Evolutionary conservation across 2,888 invertebrate species (phyloP).

Genomic region (Leptinotarsa juncta): DNA sequence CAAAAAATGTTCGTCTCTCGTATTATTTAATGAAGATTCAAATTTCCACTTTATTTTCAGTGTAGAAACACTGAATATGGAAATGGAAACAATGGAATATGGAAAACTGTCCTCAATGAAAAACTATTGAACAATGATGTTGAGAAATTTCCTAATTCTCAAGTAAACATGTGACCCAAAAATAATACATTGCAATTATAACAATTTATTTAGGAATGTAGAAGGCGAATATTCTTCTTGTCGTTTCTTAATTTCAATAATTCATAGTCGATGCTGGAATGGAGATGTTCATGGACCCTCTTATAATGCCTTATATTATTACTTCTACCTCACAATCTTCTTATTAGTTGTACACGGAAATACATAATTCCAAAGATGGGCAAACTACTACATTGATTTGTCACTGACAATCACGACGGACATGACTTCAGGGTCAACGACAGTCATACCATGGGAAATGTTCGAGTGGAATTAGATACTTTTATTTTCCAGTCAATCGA

Average conservation of each 20-base stretch:
- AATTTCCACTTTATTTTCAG: no score
- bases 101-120: no score
- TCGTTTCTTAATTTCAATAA: neutral
- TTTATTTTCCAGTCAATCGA: neutral
- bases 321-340: slow-evolving; percentile 15
- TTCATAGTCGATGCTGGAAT: neutral
- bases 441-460: slow-evolving; percentile 9
- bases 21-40: no score
- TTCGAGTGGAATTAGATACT: slow-evolving; percentile 3
- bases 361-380: slow-evolving; percentile 21
- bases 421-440: slow-evolving; percentile 17
- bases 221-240: neutral
- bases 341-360: slow-evolving; percentile 18
- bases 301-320: slow-evolving; percentile 9
- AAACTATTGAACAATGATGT: no score
- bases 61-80: no score
- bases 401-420: slow-evolving; percentile 18
- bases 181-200: no score
- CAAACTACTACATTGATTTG: slow-evolving; percentile 22
- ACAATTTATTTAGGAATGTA: neutral
- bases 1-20: no score
- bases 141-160: no score
- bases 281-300: slow-evolving; percentile 1
- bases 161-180: no score
- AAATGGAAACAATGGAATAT: no score